phyloP scores from a whole-genome alignment of 2,888 invertebrate species.

The Hemaris fuciformis region DNA sequence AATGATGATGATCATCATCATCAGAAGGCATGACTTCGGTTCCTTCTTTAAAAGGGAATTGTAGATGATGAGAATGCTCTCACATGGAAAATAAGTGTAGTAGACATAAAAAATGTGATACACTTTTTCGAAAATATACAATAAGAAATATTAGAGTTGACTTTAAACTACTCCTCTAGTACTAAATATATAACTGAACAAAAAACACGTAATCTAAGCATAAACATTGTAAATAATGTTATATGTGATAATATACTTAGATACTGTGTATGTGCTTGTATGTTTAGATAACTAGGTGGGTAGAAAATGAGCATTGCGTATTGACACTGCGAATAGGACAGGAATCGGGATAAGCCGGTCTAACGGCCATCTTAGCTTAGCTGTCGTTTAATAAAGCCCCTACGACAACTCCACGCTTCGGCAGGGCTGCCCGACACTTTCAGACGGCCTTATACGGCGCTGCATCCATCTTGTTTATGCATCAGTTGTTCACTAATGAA shows the following conservation, averaged over 20 bases:
- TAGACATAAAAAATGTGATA: no score
- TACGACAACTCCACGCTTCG: conserved; percentile 67
- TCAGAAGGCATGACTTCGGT: no score
- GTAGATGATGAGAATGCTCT: no score
- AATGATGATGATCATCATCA: no score
- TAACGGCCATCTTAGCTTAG: conserved; percentile 73
- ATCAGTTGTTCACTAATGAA: background rate
- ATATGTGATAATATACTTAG: background rate
- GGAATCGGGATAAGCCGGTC: conserved; percentile 77
- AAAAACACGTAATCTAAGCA: background rate
- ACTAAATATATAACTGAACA: no score
- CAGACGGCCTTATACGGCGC: background rate
- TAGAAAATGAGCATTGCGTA: conserved; percentile 58
- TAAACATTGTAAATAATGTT: background rate
- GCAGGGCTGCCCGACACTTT: conserved; percentile 53
- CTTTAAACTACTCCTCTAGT: no score
- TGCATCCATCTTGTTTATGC: conserved; percentile 1
- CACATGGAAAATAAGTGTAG: no score
- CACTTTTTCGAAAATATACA: no score
- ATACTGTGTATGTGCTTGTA: conserved; percentile 3
- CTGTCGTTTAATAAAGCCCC: conserved; percentile 74
- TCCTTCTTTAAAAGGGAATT: no score
- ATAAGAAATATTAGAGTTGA: no score
- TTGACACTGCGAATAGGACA: conserved; percentile 66
- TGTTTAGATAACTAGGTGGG: conserved; percentile 37